Conservation (phyloP, 2,113 vertebrate species). For the Vombatus ursinus region DNA sequence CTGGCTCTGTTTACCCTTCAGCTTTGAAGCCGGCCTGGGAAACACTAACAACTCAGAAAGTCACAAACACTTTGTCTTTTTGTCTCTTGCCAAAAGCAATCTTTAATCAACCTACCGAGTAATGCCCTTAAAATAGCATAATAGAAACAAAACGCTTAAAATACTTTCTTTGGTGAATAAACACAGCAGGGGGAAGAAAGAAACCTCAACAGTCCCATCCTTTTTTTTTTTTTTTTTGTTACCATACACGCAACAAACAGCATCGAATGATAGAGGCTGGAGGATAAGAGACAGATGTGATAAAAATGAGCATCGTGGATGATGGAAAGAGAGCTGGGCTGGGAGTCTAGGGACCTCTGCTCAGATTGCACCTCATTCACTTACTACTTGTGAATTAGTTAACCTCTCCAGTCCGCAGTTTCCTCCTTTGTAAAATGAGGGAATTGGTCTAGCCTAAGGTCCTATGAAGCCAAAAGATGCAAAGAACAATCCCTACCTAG, state of each 20-base stretch:
- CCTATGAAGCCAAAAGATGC: background rate
- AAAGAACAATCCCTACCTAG: background rate
- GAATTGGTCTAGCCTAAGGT: background rate
- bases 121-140: constrained; percentile 78
- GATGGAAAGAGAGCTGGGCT: background rate
- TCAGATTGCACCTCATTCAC: background rate
- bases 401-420: background rate
- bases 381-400: background rate
- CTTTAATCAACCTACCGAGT: constrained; percentile 78
- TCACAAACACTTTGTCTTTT: constrained; percentile 69
- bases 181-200: constrained; percentile 44
- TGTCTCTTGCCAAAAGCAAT: constrained; percentile 78
- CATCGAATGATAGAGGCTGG: background rate
- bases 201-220: constrained; percentile 26
- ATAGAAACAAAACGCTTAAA: constrained; percentile 80
- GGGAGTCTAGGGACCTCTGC: background rate
- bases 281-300: background rate
- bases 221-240: background rate
- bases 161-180: constrained; percentile 77
- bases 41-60: constrained; percentile 65
- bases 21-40: constrained; percentile 73
- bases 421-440: background rate
- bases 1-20: constrained; percentile 61
- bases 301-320: background rate
- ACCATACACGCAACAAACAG: background rate